Evolutionary conservation across 2,797 vertebrate genomes (phyloP).

Genomic region (Ambastaia sidthimunki): DNA sequence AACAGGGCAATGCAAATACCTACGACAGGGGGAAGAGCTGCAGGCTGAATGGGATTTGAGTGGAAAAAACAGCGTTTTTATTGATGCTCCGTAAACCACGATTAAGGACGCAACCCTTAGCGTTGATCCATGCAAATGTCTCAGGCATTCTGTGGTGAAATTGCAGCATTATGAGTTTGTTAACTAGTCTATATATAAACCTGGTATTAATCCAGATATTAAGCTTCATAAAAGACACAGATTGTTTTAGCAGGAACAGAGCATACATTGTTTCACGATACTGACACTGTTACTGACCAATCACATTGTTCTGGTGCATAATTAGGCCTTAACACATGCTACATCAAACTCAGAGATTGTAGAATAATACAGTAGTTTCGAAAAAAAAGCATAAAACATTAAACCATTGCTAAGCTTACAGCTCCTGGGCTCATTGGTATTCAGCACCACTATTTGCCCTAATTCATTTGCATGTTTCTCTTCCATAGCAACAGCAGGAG

Average conservation of each 20-base stretch:
- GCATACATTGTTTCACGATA: constrained; percentile 1
- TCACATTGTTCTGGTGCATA: constrained; percentile 17
- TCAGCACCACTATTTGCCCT: constrained; percentile 85
- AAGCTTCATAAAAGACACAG: background rate
- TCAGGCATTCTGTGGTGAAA: constrained; percentile 41
- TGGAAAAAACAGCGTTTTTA: constrained; percentile 10
- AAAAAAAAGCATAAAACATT: constrained; percentile 15
- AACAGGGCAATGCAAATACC: constrained; percentile 62
- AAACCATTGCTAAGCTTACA: constrained; percentile 72
- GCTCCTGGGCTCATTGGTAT: constrained; percentile 87
- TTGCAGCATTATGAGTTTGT: constrained; percentile 42
- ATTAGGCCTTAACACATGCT: constrained; percentile 16
- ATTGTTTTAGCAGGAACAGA: background rate
- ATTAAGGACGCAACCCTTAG: constrained; percentile 49
- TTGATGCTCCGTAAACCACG: constrained; percentile 35
- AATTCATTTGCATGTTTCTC: constrained; percentile 91
- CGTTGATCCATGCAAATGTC: constrained; percentile 40
- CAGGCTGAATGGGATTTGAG: constrained; percentile 44
- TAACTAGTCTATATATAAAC: constrained; percentile 34
- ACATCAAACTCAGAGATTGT: constrained; percentile 7
- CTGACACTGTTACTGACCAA: constrained; percentile 14
- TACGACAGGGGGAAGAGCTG: constrained; percentile 41
- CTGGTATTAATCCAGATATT: background rate
- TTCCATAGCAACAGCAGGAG: constrained; percentile 88
- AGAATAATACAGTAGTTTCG: constrained; percentile 16